Conservation (phyloP, 1,140 invertebrate genomes). For the Drosophila jambulina region DNA sequence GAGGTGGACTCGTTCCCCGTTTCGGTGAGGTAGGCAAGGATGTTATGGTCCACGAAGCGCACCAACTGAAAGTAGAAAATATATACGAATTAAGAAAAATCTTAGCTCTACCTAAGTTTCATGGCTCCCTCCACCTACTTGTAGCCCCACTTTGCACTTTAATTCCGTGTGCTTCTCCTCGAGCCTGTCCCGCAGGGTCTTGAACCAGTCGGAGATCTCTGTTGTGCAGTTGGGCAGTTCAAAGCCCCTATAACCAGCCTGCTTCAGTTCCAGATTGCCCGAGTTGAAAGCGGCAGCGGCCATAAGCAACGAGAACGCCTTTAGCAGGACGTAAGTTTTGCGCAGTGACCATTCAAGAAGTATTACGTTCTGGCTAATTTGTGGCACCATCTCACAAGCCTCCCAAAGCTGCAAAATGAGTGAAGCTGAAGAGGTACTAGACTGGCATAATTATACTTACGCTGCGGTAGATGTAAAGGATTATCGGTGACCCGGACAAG, state of each 20-base stretch:
- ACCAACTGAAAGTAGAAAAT: slow-evolving; percentile 28
- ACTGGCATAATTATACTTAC: slow-evolving; percentile 20
- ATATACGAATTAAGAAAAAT: not conserved
- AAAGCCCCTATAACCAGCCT: slow-evolving; percentile 62
- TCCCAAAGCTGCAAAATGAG: slow-evolving; percentile 46
- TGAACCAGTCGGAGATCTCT: slow-evolving; percentile 51
- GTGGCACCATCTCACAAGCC: slow-evolving; percentile 57
- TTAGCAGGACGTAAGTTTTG: slow-evolving; percentile 45
- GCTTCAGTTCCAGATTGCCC: slow-evolving; percentile 38
- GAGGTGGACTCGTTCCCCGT: slow-evolving; percentile 45
- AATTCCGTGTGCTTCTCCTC: slow-evolving; percentile 41
- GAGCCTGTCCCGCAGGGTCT: slow-evolving; percentile 40
- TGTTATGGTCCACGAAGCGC: slow-evolving; percentile 61
- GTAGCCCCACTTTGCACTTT: slow-evolving; percentile 20
- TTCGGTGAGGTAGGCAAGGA: slow-evolving; percentile 46
- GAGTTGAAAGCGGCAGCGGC: slow-evolving; percentile 42
- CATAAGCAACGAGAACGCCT: slow-evolving; percentile 51
- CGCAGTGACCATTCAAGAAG: slow-evolving; percentile 45
- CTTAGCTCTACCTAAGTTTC: fast-evolving
- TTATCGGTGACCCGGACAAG: slow-evolving; percentile 27
- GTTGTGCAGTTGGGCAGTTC: slow-evolving; percentile 36
- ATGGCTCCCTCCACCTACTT: slow-evolving; percentile 17
- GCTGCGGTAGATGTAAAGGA: slow-evolving; percentile 62
- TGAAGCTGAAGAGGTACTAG: not conserved
- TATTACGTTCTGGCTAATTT: slow-evolving; percentile 34